Percentiles rank a stretch among this genome's conserved stretches.
Evolutionary conservation across 2,113 vertebrate genomes (phyloP).

Genomic region (Taxidea taxus): DNA sequence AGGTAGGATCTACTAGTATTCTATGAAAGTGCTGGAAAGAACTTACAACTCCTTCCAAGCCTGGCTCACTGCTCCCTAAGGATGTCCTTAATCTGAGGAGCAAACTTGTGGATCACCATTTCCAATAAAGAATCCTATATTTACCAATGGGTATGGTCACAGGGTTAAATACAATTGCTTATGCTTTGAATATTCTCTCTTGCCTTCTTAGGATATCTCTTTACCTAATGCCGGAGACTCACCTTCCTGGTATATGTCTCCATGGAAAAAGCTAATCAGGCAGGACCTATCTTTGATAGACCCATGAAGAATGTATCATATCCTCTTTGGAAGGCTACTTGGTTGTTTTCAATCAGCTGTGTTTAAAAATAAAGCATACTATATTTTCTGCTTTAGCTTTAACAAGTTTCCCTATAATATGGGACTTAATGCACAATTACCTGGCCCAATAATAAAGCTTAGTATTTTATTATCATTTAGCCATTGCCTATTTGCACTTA

Average conservation of each 20-base stretch:
- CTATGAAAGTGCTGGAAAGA: neutral
- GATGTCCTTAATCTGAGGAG: neutral
- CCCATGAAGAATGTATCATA: fast-evolving
- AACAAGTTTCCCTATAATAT: neutral
- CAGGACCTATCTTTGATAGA: neutral
- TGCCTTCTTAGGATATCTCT: neutral
- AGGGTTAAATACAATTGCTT: neutral
- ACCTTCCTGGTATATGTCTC: neutral
- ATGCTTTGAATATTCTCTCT: neutral
- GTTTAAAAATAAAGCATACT: neutral
- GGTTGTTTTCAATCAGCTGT: neutral
- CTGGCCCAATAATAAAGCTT: neutral
- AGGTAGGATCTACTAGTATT: neutral
- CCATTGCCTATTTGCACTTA: neutral
- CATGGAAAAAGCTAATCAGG: neutral
- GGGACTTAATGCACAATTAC: neutral
- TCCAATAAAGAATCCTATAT: neutral
- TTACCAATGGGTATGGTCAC: neutral
- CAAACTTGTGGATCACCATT: neutral
- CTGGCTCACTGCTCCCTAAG: neutral
- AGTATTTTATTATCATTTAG: neutral
- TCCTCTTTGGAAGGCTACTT: neutral
- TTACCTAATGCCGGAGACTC: neutral
- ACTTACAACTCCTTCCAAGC: neutral
- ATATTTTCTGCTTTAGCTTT: neutral